Evolutionary conservation across 2,113 vertebrate species (phyloP).

Genomic region (Illadopsis cleaveri): DNA sequence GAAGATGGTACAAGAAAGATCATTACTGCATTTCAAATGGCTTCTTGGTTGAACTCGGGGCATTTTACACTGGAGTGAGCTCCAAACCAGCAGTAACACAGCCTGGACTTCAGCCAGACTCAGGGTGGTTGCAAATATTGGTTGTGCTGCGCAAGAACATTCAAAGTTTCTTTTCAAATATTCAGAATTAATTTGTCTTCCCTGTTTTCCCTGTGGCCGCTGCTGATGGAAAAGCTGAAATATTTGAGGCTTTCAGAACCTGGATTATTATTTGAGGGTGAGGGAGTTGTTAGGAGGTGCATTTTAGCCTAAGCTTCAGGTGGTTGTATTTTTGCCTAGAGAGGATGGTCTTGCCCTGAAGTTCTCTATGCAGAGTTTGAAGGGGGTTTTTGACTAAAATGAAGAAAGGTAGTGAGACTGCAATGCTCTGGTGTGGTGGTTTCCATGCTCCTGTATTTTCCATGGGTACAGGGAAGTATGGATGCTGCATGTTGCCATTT

Average conservation of each 20-base stretch:
- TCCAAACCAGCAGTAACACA: neutral
- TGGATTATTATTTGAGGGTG: neutral
- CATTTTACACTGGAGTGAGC: neutral
- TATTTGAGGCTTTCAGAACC: neutral
- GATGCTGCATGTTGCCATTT: neutral
- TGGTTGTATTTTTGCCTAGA: neutral
- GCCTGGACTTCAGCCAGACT: neutral
- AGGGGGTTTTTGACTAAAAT: neutral
- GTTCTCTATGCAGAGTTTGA: neutral
- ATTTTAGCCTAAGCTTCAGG: neutral
- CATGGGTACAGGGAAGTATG: no score
- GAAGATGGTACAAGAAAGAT: neutral
- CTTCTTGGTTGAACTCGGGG: rapidly evolving
- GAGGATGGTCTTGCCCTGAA: neutral
- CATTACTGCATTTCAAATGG: neutral
- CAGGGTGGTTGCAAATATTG: neutral
- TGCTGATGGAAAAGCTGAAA: neutral
- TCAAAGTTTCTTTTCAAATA: neutral
- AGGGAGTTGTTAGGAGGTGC: neutral
- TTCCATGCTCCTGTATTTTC: neutral
- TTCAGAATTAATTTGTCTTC: neutral
- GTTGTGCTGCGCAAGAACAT: rapidly evolving
- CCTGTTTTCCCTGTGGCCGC: neutral
- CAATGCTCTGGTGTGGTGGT: neutral
- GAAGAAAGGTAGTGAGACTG: neutral